Percentiles rank a stretch among this genome's conserved stretches.
Evolutionary conservation across 2,888 invertebrate species (phyloP).

Genomic region (Pristionchus mayeri): DNA sequence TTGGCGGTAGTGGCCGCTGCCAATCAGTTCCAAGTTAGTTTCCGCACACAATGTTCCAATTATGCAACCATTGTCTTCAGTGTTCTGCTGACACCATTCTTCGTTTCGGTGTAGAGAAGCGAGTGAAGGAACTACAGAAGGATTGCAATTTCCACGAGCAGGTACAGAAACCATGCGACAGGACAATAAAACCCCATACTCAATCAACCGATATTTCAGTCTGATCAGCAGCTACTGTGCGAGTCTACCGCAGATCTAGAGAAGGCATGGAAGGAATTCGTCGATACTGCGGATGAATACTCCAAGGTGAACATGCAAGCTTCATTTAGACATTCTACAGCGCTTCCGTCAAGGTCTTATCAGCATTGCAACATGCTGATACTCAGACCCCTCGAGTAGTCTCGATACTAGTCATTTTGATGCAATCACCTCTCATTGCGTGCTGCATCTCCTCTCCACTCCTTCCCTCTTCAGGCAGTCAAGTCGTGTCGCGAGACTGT

Average conservation of each 20-base stretch:
- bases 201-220: constrained; percentile 28
- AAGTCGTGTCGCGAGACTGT: constrained; percentile 28
- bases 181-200: background rate
- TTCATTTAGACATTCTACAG: background rate
- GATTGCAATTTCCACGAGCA: constrained; percentile 53
- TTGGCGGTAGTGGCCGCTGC: background rate
- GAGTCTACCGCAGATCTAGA: constrained; percentile 56
- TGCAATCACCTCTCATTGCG: background rate
- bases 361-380: background rate
- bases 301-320: constrained; percentile 49
- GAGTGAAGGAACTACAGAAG: constrained; percentile 61
- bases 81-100: constrained; percentile 64
- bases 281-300: constrained; percentile 58
- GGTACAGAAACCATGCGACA: background rate
- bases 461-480: constrained; percentile 29
- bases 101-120: constrained; percentile 62
- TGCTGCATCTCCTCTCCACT: background rate
- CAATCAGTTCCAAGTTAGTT: background rate
- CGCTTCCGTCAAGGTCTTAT: background rate
- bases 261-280: constrained; percentile 62
- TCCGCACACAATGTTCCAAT: background rate
- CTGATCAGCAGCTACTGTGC: constrained; percentile 50
- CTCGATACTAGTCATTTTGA: background rate
- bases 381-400: background rate
- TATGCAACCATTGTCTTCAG: constrained; percentile 49